A percentile compares a stretch with the other conserved stretches of the same genome.
Conservation (phyloP, 2,888 invertebrate genomes). For the Protonemura montana region DNA sequence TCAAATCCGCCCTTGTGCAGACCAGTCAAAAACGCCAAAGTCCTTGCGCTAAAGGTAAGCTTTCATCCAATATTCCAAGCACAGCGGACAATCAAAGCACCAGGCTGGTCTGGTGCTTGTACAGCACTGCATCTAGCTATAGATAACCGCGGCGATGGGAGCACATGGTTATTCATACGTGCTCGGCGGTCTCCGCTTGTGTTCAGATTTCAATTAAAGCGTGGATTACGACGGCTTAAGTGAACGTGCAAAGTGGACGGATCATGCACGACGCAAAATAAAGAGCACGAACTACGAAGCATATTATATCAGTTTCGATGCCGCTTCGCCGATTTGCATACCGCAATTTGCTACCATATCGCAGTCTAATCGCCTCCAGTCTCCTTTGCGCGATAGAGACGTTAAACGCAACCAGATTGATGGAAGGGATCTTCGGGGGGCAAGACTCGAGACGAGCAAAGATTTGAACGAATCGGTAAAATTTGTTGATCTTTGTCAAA, state of each 20-base stretch:
- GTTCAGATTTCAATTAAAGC: slow-evolving; percentile 1
- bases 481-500: slow-evolving; percentile 1
- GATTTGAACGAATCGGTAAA: not conserved
- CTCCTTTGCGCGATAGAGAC: not conserved
- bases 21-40: too few species aligned
- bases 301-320: not conserved
- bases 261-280: not conserved
- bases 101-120: too few species aligned
- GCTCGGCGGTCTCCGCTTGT: not conserved
- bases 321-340: not conserved
- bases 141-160: not conserved
- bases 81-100: too few species aligned
- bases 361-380: not conserved
- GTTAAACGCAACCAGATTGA: not conserved
- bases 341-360: not conserved
- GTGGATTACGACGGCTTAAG: not conserved
- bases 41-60: too few species aligned
- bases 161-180: not conserved
- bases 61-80: too few species aligned
- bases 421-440: not conserved
- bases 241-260: not conserved
- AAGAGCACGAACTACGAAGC: not conserved
- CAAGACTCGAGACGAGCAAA: not conserved
- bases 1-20: too few species aligned
- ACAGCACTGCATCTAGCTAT: too few species aligned